Percentiles rank a stretch among this genome's conserved stretches.
These are phyloP conservation scores for Nephila pilipes DNA, from an alignment of 1,140 invertebrate genomes.

Conservation along the genomic window DNA sequence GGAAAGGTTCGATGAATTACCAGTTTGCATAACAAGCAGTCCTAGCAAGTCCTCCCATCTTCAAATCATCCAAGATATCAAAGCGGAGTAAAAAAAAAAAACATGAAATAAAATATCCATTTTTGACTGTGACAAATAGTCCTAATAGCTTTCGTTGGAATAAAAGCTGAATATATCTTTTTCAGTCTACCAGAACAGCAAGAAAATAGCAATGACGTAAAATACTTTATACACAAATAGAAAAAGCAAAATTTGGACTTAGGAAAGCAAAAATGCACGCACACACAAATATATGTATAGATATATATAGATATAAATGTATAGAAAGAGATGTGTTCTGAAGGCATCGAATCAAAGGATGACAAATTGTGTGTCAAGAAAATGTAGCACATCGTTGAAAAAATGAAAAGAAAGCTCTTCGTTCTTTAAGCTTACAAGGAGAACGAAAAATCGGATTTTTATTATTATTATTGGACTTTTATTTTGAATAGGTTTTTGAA, in stretches of 20 bases:
- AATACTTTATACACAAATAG: not conserved
- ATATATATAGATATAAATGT: slow-evolving; percentile 20
- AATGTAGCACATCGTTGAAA: slow-evolving; percentile 49
- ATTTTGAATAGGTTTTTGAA: slow-evolving; percentile 9
- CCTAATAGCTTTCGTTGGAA: slow-evolving; percentile 41
- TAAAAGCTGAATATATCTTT: slow-evolving; percentile 23
- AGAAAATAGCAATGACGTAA: not conserved
- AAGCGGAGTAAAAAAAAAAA: not conserved
- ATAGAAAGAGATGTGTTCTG: not conserved
- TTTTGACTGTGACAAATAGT: slow-evolving; percentile 43
- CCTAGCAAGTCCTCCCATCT: not conserved
- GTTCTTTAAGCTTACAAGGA: slow-evolving; percentile 9
- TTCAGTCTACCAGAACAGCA: not conserved
- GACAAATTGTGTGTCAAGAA: slow-evolving; percentile 65
- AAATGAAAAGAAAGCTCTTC: slow-evolving; percentile 13
- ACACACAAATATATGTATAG: not conserved
- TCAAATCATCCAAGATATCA: not conserved
- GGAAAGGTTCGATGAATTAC: not conserved
- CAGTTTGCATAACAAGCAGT: not conserved
- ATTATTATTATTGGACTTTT: slow-evolving; percentile 19
- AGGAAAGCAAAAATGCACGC: not conserved
- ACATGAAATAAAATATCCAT: not conserved
- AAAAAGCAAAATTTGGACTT: not conserved
- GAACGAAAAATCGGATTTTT: slow-evolving; percentile 42
- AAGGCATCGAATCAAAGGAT: slow-evolving; percentile 54